Evolutionary conservation across 2,113 vertebrate species (phyloP).

Genomic region (Hydropotes inermis): DNA sequence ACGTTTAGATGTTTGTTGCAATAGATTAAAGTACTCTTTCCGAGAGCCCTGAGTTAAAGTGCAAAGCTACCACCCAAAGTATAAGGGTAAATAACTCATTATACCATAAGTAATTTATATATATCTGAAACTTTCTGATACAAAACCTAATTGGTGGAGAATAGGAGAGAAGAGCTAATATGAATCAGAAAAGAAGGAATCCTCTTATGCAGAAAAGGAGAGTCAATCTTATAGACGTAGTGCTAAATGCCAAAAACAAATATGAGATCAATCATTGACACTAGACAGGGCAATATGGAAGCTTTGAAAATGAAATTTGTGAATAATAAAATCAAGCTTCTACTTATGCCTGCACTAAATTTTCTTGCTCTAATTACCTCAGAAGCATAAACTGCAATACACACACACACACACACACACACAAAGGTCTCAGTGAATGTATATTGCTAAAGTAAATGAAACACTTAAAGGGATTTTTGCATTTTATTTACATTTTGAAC

Average conservation of each 20-base stretch:
- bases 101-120: not conserved
- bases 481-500: conserved; percentile 53
- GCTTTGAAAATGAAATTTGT: not conserved
- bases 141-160: not conserved
- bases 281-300: not conserved
- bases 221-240: not conserved
- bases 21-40: not conserved
- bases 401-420: not conserved
- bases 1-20: not conserved
- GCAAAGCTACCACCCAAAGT: not conserved
- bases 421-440: not conserved
- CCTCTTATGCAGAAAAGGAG: not conserved
- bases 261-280: not conserved
- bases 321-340: not conserved
- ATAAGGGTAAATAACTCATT: not conserved
- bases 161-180: not conserved
- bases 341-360: not conserved
- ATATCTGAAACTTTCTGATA: not conserved
- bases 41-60: not conserved
- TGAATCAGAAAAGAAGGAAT: not conserved
- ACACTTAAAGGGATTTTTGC: not conserved
- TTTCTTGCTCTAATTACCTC: not conserved
- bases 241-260: not conserved
- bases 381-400: not conserved
- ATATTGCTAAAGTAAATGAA: not conserved